Conservation (phyloP, 2,888 invertebrate genomes). For the Eupelmus urozonus region DNA sequence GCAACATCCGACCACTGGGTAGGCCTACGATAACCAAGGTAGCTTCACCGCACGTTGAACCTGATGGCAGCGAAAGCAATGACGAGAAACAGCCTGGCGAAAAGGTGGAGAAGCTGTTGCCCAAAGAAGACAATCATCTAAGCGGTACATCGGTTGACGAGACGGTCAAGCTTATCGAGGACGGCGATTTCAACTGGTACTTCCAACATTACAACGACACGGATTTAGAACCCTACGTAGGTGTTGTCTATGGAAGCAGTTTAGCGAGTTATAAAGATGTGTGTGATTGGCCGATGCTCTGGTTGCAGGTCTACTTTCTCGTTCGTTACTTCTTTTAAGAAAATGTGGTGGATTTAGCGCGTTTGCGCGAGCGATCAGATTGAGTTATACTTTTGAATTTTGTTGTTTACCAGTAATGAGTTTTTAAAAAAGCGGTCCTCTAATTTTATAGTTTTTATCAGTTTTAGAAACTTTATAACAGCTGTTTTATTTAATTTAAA, state of each 20-base stretch:
- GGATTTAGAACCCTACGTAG: slow-evolving; percentile 79
- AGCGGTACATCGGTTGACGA: slow-evolving; percentile 66
- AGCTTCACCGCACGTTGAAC: slow-evolving; percentile 74
- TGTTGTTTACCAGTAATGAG: too few relatives aligned
- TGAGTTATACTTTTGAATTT: not conserved
- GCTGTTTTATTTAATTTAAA: too few relatives aligned
- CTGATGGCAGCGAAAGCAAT: slow-evolving; percentile 60
- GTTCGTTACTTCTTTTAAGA: slow-evolving; percentile 27
- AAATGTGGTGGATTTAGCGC: too few relatives aligned
- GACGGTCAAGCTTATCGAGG: slow-evolving; percentile 78
- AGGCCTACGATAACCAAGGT: slow-evolving; percentile 83
- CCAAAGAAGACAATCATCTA: slow-evolving; percentile 55
- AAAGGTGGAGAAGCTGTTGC: slow-evolving; percentile 28
- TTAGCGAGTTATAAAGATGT: slow-evolving; percentile 22
- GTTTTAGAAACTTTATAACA: too few relatives aligned
- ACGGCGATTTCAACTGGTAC: slow-evolving; percentile 87
- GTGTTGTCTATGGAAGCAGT: slow-evolving; percentile 65
- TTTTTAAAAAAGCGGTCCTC: too few relatives aligned
- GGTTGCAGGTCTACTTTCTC: slow-evolving; percentile 58
- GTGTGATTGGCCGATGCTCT: slow-evolving; percentile 46
- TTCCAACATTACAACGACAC: slow-evolving; percentile 90
- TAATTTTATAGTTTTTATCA: too few relatives aligned
- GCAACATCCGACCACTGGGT: slow-evolving; percentile 76
- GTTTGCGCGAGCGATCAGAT: not conserved
- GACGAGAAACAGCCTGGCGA: slow-evolving; percentile 50